Conservation (phyloP, 35 echinoderm and acorn worm genomes). For the Lytechinus variegatus region DNA sequence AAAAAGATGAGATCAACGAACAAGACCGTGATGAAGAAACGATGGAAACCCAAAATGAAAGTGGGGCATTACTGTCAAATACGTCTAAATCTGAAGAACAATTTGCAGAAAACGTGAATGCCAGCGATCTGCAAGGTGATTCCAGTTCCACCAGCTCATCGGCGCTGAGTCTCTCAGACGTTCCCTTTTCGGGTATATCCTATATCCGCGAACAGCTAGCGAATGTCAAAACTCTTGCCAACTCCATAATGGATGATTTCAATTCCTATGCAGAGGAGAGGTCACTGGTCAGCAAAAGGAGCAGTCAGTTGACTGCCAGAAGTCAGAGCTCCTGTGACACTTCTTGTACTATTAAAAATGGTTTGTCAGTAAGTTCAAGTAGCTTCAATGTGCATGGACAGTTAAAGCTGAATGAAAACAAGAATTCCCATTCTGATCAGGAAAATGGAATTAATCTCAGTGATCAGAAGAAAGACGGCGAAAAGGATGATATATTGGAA, state of each 20-base stretch:
- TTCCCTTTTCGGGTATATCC: neutral
- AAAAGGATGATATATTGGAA: neutral
- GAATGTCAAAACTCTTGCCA: neutral
- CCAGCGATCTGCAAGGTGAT: neutral
- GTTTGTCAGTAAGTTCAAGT: neutral
- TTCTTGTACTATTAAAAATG: neutral
- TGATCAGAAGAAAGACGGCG: neutral
- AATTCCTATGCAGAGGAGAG: neutral
- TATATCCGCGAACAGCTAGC: slow-evolving; percentile 25
- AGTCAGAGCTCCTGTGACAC: neutral
- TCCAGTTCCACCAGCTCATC: slow-evolving; percentile 2
- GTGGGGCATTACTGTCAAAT: neutral
- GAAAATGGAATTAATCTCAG: neutral
- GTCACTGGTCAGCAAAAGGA: neutral
- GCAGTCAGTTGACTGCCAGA: neutral
- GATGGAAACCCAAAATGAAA: neutral
- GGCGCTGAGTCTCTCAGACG: neutral
- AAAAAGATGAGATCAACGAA: neutral
- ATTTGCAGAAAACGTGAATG: neutral
- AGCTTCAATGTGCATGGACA: neutral
- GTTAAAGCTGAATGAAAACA: neutral
- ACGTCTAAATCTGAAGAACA: neutral
- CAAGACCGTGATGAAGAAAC: neutral
- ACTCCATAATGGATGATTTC: slow-evolving; percentile 22
- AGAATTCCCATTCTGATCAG: neutral